Conservation (phyloP, 2,113 vertebrate species). For the Labrus mixtus region DNA sequence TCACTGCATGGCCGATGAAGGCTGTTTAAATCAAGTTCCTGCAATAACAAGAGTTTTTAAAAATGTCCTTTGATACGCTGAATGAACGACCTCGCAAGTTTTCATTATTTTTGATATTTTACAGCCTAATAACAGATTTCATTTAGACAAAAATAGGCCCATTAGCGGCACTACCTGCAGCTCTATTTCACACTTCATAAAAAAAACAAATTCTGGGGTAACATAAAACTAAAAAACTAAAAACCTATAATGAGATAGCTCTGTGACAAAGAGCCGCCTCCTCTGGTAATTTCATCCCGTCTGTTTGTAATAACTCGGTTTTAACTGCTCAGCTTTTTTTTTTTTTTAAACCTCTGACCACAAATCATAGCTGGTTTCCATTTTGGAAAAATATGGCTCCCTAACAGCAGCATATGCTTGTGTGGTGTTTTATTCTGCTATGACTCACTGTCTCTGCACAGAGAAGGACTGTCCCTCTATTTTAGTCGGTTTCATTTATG, state of each 20-base stretch:
- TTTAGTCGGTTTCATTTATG: conserved; percentile 29
- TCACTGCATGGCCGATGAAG: background rate
- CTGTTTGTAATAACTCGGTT: conserved; percentile 59
- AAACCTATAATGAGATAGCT: background rate
- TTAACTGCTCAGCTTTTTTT: conserved; percentile 33
- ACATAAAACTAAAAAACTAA: background rate
- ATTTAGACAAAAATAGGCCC: background rate
- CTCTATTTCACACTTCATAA: background rate
- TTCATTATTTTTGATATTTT: background rate
- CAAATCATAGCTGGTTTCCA: conserved; percentile 66
- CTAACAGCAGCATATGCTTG: conserved; percentile 70
- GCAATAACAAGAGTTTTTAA: too few species aligned
- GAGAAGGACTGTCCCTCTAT: conserved; percentile 53
- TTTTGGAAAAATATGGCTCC: conserved; percentile 73
- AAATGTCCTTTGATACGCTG: too few species aligned
- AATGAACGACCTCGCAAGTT: too few species aligned
- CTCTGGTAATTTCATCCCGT: conserved; percentile 57
- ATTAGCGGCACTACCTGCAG: background rate
- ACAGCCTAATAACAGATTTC: background rate
- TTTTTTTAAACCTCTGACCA: conserved; percentile 18
- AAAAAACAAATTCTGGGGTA: background rate
- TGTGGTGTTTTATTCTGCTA: conserved; percentile 64
- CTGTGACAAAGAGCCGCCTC: conserved; percentile 32
- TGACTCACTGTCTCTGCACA: conserved; percentile 68
- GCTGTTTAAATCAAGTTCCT: background rate